Percentiles rank a stretch among this genome's conserved stretches.
These are phyloP conservation scores for Dasyurus viverrinus DNA, from an alignment of 2,113 vertebrate genomes.

Conservation along the genomic window DNA sequence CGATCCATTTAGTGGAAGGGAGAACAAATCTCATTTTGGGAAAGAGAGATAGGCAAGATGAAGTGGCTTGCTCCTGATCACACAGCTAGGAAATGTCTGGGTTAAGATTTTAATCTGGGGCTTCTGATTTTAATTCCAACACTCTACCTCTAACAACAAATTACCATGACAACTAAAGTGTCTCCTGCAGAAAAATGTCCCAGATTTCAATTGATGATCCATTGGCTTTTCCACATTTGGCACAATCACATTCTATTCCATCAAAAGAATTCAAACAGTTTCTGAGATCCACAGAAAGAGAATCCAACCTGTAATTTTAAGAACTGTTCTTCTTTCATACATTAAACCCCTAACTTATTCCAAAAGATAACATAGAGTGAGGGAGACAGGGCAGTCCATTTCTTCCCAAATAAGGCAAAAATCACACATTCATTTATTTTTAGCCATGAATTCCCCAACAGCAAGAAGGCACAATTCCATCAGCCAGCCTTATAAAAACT, in stretches of 20 bases:
- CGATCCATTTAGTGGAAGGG: not conserved
- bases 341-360: slow-evolving; percentile 52
- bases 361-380: slow-evolving; percentile 49
- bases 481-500: slow-evolving; percentile 46
- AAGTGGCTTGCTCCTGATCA: not conserved
- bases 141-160: not conserved
- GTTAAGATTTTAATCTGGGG: not conserved
- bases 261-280: not conserved
- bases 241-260: slow-evolving; percentile 1
- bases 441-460: slow-evolving; percentile 46
- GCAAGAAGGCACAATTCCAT: slow-evolving; percentile 1
- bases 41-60: not conserved
- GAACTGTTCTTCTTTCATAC: not conserved
- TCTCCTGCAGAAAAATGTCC: not conserved
- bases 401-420: slow-evolving; percentile 72
- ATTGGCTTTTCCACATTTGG: not conserved
- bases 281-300: not conserved
- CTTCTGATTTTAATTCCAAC: not conserved
- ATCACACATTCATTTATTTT: slow-evolving; percentile 65
- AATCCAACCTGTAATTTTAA: slow-evolving; percentile 38
- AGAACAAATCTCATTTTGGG: not conserved
- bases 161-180: not conserved
- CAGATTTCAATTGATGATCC: not conserved
- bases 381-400: slow-evolving; percentile 16
- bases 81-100: not conserved